Evolutionary conservation across 2,888 invertebrate species (phyloP).

Genomic region (Galeruca laticollis): DNA sequence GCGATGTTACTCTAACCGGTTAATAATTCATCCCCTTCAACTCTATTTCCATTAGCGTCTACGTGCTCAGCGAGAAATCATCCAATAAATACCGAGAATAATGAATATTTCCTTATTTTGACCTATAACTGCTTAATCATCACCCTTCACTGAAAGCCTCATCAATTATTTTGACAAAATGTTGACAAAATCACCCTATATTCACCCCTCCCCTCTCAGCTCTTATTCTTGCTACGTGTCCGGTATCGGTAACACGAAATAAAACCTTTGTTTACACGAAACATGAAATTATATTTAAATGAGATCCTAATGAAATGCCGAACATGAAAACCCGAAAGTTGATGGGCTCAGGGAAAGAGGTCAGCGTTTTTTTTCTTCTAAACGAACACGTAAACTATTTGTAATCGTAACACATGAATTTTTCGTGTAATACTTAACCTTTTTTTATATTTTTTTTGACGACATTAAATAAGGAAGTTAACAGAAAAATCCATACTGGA

Average conservation of each 20-base stretch:
- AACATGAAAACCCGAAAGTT: slow-evolving; percentile 34
- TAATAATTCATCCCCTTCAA: background rate
- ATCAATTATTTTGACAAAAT: slow-evolving; percentile 31
- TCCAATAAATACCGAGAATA: slow-evolving; percentile 14
- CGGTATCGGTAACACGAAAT: slow-evolving; percentile 54
- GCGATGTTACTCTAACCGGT: background rate
- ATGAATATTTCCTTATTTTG: slow-evolving; percentile 21
- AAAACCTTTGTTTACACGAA: slow-evolving; percentile 55
- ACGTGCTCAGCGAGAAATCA: background rate
- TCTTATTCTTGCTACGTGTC: slow-evolving; percentile 17
- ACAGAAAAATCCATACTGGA: too few species aligned
- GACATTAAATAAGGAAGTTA: background rate
- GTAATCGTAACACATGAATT: background rate
- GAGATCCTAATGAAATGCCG: slow-evolving; percentile 44
- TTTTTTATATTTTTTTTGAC: background rate
- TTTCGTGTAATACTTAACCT: too few species aligned
- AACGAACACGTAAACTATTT: background rate
- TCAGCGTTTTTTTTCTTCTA: slow-evolving; percentile 1
- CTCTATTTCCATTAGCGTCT: background rate
- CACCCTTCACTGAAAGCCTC: slow-evolving; percentile 22
- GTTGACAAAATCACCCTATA: slow-evolving; percentile 32
- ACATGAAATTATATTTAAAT: slow-evolving; percentile 45
- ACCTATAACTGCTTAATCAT: slow-evolving; percentile 16
- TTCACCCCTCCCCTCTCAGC: slow-evolving; percentile 2
- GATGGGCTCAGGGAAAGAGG: slow-evolving; percentile 9